Evolutionary conservation across 2,888 invertebrate species (phyloP).

Genomic region (Lacanobia oleracea): DNA sequence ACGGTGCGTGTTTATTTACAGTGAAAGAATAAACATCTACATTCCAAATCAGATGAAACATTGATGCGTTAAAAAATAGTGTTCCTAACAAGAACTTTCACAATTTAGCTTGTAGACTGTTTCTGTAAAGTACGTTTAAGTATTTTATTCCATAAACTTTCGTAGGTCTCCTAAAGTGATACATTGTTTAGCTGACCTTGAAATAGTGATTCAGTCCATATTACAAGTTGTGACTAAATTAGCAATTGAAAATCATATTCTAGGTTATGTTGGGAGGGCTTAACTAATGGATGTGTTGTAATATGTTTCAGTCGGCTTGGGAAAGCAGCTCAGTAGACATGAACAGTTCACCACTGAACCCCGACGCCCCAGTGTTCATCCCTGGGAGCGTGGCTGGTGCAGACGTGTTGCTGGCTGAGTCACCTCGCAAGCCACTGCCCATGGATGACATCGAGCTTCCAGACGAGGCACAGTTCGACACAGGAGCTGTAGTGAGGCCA

Average conservation of each 20-base stretch:
- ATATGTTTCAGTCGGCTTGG: conserved; percentile 86
- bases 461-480: conserved; percentile 91
- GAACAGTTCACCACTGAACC: conserved; percentile 95
- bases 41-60: conserved; percentile 41
- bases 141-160: conserved; percentile 17
- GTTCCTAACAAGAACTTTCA: conserved; percentile 8
- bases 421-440: conserved; percentile 92
- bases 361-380: conserved; percentile 96
- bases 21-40: conserved; percentile 29
- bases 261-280: conserved; percentile 30
- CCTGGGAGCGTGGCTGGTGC: conserved; percentile 91
- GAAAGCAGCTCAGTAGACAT: conserved; percentile 91
- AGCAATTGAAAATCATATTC: conserved; percentile 21
- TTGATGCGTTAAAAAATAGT: conserved; percentile 20
- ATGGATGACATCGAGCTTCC: conserved; percentile 92
- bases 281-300: conserved; percentile 33
- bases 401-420: conserved; percentile 92
- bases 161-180: conserved; percentile 17
- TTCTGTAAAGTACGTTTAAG: neutral
- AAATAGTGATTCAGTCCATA: conserved; percentile 60
- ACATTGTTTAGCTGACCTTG: conserved; percentile 37
- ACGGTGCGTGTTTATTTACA: conserved; percentile 31
- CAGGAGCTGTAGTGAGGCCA: conserved; percentile 92
- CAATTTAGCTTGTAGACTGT: neutral
- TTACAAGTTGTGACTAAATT: conserved; percentile 45